These are phyloP conservation scores for Nasonia longicornis DNA, from an alignment of 1,140 invertebrate genomes.

Conservation along the genomic window DNA sequence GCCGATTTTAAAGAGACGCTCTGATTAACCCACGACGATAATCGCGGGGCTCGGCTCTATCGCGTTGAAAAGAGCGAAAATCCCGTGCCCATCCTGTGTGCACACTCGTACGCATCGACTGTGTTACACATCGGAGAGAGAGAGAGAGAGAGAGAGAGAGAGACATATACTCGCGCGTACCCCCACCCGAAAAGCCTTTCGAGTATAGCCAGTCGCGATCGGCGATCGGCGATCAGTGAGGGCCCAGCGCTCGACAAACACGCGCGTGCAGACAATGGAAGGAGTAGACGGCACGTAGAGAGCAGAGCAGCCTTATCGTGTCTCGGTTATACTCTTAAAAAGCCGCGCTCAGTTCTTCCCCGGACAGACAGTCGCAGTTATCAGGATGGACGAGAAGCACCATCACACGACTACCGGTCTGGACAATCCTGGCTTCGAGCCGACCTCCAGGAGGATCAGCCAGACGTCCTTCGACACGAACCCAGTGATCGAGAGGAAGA, in stretches of 20 bases:
- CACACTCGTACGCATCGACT: neutral
- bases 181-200: neutral
- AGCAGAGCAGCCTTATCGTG: no score
- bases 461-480: constrained; percentile 43
- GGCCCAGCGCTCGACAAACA: constrained; percentile 22
- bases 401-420: constrained; percentile 63
- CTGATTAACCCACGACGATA: neutral
- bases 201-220: constrained; percentile 15
- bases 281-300: neutral
- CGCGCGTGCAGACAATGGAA: neutral
- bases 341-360: neutral
- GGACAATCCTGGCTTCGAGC: constrained; percentile 65
- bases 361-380: neutral
- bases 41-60: neutral
- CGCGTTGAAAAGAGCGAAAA: neutral
- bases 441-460: constrained; percentile 57
- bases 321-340: no score
- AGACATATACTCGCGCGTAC: neutral
- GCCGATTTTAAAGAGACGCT: no score
- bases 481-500: constrained; percentile 59
- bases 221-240: constrained; percentile 35
- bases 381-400: constrained; percentile 54
- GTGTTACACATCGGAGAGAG: neutral
- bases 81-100: neutral
- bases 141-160: no score